These are phyloP conservation scores for Callocephalon fimbriatum DNA, from an alignment of 2,113 vertebrate species.

Conservation along the genomic window DNA sequence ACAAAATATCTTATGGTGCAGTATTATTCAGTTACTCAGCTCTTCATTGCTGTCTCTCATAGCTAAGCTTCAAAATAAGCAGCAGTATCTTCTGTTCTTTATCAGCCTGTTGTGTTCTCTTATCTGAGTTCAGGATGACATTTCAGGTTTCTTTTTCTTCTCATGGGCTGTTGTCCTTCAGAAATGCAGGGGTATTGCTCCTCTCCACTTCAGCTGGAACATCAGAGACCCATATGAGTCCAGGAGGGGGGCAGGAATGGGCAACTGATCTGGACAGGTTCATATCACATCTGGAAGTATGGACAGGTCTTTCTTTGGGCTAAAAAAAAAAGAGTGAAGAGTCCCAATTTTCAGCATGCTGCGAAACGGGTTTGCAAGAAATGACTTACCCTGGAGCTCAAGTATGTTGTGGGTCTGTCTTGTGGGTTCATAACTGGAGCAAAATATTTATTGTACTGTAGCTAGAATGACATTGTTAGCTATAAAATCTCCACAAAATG, in stretches of 20 bases:
- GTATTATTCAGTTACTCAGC: not conserved
- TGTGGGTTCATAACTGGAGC: not conserved
- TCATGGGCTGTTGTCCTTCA: not conserved
- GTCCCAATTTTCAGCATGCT: not conserved
- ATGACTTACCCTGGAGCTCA: not conserved
- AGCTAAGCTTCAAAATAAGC: not conserved
- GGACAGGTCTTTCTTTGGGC: not conserved
- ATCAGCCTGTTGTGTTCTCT: not conserved
- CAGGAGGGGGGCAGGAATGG: not conserved
- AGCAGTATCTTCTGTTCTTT: not conserved
- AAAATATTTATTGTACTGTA: constrained; percentile 41
- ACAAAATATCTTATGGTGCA: not conserved
- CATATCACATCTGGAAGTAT: not conserved
- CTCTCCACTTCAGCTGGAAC: fast-evolving
- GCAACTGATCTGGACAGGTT: not conserved
- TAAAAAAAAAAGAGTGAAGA: not conserved
- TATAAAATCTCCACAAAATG: constrained; percentile 38
- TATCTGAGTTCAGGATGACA: not conserved
- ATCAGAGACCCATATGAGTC: not conserved
- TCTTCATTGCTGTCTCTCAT: not conserved
- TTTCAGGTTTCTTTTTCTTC: not conserved
- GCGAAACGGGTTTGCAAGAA: not conserved
- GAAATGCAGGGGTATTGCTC: not conserved
- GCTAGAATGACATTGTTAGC: not conserved
- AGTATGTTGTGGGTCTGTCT: not conserved